phyloP scores from a whole-genome alignment of 2,888 invertebrate genomes.

The Pyrocoelia pectoralis region DNA sequence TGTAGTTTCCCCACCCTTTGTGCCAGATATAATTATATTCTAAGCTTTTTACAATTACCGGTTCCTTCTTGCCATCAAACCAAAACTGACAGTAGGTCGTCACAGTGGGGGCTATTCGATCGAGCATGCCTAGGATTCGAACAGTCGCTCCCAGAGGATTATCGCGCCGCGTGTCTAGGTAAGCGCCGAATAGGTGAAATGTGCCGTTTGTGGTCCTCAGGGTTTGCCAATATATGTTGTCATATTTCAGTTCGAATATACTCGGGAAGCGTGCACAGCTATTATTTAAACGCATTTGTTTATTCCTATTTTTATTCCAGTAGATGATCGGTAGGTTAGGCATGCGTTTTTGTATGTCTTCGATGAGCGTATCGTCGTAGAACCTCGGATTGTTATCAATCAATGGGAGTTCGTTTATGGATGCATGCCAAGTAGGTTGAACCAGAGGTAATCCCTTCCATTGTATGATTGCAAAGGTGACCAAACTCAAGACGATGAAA shows the following conservation, averaged over 20 bases:
- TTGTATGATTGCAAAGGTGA: too few relatives aligned
- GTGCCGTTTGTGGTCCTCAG: constrained; percentile 78
- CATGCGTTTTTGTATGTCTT: too few relatives aligned
- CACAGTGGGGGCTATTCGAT: constrained; percentile 79
- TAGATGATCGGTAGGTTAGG: constrained; percentile 72
- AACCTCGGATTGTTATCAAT: too few relatives aligned
- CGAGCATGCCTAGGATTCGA: constrained; percentile 79
- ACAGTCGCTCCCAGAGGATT: constrained; percentile 79
- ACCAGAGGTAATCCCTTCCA: too few relatives aligned
- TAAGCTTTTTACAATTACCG: constrained; percentile 76
- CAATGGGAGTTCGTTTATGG: too few relatives aligned
- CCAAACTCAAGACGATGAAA: too few relatives aligned
- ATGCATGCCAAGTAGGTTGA: too few relatives aligned
- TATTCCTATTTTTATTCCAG: constrained; percentile 78
- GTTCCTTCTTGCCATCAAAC: constrained; percentile 79
- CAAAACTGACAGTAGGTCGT: constrained; percentile 83
- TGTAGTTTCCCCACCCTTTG: constrained; percentile 88
- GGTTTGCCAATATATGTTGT: constrained; percentile 89
- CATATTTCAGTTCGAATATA: constrained; percentile 84
- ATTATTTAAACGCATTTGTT: constrained; percentile 67
- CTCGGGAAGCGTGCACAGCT: constrained; percentile 82
- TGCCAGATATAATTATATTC: constrained; percentile 91
- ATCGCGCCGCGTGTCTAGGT: constrained; percentile 77
- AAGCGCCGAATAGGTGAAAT: constrained; percentile 85
- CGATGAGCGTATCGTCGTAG: too few relatives aligned